Evolutionary conservation across 2,113 vertebrate genomes (phyloP).

Genomic region (Bostrychus sinensis): DNA sequence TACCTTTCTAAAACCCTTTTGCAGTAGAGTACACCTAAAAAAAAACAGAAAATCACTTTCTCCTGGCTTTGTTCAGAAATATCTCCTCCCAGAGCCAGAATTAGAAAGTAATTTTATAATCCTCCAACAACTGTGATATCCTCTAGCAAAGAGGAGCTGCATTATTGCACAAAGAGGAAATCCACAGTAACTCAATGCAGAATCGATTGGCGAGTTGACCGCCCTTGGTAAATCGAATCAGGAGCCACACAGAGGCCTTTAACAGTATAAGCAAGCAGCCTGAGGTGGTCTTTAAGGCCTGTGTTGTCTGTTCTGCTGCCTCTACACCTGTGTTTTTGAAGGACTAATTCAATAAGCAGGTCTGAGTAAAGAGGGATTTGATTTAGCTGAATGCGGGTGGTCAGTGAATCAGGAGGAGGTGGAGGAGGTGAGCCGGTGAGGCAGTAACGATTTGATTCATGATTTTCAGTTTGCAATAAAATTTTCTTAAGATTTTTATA

Average conservation of each 20-base stretch:
- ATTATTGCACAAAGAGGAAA: slow-evolving; percentile 63
- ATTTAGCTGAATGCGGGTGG: slow-evolving; percentile 56
- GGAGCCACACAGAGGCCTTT: slow-evolving; percentile 63
- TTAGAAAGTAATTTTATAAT: slow-evolving; percentile 14
- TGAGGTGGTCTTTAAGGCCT: slow-evolving; percentile 64
- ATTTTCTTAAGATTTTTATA: too few species aligned
- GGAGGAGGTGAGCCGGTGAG: not conserved
- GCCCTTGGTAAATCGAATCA: slow-evolving; percentile 72
- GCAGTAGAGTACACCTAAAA: not conserved
- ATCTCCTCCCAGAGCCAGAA: slow-evolving; percentile 3
- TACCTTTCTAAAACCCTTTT: not conserved
- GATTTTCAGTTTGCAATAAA: too few species aligned
- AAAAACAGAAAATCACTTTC: not conserved
- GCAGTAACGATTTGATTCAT: too few species aligned
- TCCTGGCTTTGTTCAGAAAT: slow-evolving; percentile 11
- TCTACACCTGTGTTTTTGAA: slow-evolving; percentile 64
- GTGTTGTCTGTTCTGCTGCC: slow-evolving; percentile 62
- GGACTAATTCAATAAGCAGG: slow-evolving; percentile 67
- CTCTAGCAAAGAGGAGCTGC: slow-evolving; percentile 33
- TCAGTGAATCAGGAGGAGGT: slow-evolving; percentile 3
- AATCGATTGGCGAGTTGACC: slow-evolving; percentile 69
- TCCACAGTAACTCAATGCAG: slow-evolving; percentile 61
- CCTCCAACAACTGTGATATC: slow-evolving; percentile 1
- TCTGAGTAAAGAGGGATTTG: slow-evolving; percentile 64
- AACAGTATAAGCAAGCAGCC: slow-evolving; percentile 66